A percentile compares a stretch with the other conserved stretches of the same genome.
These are phyloP conservation scores for Parnassius glacialis DNA, from an alignment of 2,888 invertebrate species.

Conservation along the genomic window DNA sequence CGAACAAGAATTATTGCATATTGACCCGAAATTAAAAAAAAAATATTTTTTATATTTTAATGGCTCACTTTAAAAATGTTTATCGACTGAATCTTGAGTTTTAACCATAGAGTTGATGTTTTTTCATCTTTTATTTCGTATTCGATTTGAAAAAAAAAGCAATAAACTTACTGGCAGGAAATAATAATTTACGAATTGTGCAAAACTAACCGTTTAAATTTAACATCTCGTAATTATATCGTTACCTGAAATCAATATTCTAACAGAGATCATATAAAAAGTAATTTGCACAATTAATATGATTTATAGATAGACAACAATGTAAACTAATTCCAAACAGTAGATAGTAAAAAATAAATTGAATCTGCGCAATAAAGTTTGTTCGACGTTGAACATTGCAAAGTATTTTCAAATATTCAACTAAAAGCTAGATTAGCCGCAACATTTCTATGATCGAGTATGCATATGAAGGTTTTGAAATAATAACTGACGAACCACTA, in stretches of 20 bases:
- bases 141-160: too few species aligned
- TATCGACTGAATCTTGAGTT: too few species aligned
- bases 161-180: not conserved
- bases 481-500: slow-evolving; percentile 25
- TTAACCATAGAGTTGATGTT: too few species aligned
- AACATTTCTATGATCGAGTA: slow-evolving; percentile 35
- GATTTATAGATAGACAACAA: slow-evolving; percentile 22
- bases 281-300: slow-evolving; percentile 22
- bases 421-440: slow-evolving; percentile 30
- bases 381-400: slow-evolving; percentile 11
- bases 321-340: slow-evolving; percentile 24
- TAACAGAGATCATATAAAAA: slow-evolving; percentile 1
- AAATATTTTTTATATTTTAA: not conserved
- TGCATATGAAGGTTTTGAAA: slow-evolving; percentile 26
- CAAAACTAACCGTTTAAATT: slow-evolving; percentile 9
- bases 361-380: slow-evolving; percentile 22
- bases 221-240: slow-evolving; percentile 4
- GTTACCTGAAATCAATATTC: slow-evolving; percentile 7
- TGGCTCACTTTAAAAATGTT: too few species aligned
- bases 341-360: slow-evolving; percentile 24
- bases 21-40: not conserved
- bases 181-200: slow-evolving; percentile 1
- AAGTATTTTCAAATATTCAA: slow-evolving; percentile 9
- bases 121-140: too few species aligned
- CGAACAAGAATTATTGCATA: slow-evolving; percentile 5